Conservation (phyloP, 1,140 invertebrate species). For the Listronotus bonariensis region DNA sequence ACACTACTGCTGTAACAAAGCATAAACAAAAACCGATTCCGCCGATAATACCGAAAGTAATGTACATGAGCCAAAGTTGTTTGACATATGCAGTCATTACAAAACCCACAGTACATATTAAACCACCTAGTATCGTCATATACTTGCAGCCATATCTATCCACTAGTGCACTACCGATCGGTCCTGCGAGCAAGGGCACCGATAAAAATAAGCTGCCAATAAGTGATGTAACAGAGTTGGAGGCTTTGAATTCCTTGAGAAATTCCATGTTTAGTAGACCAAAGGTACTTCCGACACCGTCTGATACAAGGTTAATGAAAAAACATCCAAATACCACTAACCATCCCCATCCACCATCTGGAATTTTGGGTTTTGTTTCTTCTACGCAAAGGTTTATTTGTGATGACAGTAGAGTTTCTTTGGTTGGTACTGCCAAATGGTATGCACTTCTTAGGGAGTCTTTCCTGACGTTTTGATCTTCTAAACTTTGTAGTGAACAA, state of each 20-base stretch:
- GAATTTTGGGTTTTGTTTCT: constrained; percentile 59
- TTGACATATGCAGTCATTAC: constrained; percentile 74
- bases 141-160: constrained; percentile 87
- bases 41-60: constrained; percentile 86
- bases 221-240: constrained; percentile 83
- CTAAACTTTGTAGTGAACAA: too few species aligned
- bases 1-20: constrained; percentile 90
- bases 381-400: constrained; percentile 32
- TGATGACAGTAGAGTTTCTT: constrained; percentile 37
- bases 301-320: constrained; percentile 86
- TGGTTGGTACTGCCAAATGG: constrained; percentile 21
- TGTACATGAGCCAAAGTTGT: constrained; percentile 75
- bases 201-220: constrained; percentile 87
- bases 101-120: constrained; percentile 79
- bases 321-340: constrained; percentile 84
- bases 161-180: constrained; percentile 82
- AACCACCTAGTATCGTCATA: constrained; percentile 79
- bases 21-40: constrained; percentile 85
- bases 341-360: constrained; percentile 84
- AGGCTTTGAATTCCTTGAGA: constrained; percentile 78
- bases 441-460: constrained; percentile 5
- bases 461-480: too few species aligned
- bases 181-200: constrained; percentile 81
- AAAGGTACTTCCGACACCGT: constrained; percentile 92
- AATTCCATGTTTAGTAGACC: constrained; percentile 88